These are phyloP conservation scores for Nyctereutes procyonoides DNA, from an alignment of 2,113 vertebrate species.

Conservation along the genomic window DNA sequence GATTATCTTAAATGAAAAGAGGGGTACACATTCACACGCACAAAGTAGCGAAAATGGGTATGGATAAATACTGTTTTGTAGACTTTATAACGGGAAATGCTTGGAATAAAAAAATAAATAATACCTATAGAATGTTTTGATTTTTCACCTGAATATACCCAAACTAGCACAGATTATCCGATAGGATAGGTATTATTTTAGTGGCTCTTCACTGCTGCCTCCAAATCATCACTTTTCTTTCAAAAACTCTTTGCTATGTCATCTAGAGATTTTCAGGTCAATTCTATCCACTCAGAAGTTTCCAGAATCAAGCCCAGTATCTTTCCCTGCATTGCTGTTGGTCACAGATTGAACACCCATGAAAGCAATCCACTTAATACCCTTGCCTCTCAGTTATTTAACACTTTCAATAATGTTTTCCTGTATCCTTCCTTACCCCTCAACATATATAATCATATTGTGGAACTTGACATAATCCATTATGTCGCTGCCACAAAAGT, in stretches of 20 bases:
- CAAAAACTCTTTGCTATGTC: not conserved
- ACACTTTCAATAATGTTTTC: not conserved
- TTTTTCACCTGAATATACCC: not conserved
- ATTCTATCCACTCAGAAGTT: not conserved
- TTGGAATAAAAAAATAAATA: not conserved
- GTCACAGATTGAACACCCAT: not conserved
- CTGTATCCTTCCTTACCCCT: not conserved
- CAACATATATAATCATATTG: not conserved
- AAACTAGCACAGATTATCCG: not conserved
- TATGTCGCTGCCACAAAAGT: not conserved
- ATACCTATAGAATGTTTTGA: not conserved
- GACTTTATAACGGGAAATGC: not conserved
- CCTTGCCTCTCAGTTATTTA: not conserved
- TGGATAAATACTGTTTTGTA: not conserved
- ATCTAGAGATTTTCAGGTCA: not conserved
- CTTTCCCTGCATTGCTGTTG: accelerated
- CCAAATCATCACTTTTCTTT: not conserved
- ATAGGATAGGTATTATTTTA: not conserved
- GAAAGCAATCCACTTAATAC: not conserved
- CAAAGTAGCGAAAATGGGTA: not conserved
- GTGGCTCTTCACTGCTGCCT: not conserved
- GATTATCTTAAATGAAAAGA: not conserved
- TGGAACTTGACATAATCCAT: not conserved
- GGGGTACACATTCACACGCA: not conserved
- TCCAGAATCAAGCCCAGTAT: not conserved